phyloP scores from a whole-genome alignment of 2,113 vertebrate genomes.

The Chloroceryle aenea region DNA sequence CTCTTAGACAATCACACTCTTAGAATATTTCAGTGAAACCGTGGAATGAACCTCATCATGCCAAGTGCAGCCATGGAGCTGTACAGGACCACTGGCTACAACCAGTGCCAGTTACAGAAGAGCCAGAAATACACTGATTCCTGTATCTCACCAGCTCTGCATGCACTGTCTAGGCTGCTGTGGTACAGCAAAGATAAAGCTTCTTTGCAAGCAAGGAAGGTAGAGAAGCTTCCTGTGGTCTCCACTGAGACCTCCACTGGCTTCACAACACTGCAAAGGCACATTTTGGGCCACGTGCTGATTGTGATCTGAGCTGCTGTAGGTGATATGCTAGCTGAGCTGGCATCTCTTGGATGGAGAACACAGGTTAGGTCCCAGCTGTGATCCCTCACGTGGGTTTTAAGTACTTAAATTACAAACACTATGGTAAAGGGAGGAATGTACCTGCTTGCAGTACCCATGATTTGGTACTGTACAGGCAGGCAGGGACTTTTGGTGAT shows the following conservation, averaged over 20 bases:
- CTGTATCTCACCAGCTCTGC: not conserved
- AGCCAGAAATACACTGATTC: not conserved
- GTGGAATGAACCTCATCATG: not conserved
- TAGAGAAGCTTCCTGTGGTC: not conserved
- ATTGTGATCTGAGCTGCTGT: not conserved
- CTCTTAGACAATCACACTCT: not conserved
- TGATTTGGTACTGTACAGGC: not conserved
- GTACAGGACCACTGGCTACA: not conserved
- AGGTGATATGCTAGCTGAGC: not conserved
- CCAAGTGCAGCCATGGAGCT: not conserved
- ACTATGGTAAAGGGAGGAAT: not conserved
- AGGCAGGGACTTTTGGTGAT: not conserved
- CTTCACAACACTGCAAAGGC: not conserved
- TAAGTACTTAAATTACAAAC: not conserved
- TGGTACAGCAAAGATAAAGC: not conserved
- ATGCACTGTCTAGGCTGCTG: not conserved
- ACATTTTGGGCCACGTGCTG: not conserved
- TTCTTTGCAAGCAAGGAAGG: not conserved
- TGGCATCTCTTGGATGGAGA: not conserved
- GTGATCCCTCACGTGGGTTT: not conserved
- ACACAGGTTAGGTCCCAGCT: not conserved
- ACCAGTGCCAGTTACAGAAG: not conserved
- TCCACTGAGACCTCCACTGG: not conserved
- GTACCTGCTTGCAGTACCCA: not conserved
- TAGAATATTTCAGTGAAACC: not conserved